phyloP scores from a whole-genome alignment of 2,113 vertebrate genomes.

The Seriola dumerili region DNA sequence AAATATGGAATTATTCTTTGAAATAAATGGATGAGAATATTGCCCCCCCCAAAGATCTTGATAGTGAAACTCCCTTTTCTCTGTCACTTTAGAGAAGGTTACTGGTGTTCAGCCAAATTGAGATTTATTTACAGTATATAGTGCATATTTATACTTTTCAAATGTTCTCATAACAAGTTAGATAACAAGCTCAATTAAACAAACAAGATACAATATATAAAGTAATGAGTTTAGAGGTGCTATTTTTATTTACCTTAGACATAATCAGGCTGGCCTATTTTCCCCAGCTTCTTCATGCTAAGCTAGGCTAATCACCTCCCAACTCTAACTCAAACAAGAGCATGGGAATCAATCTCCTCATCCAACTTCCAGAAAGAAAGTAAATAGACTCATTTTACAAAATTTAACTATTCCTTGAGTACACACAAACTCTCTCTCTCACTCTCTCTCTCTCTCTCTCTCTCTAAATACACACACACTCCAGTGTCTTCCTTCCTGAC shows the following conservation, averaged over 20 bases:
- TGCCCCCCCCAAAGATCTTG: neutral
- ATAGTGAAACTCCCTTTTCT: neutral
- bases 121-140: no score
- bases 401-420: neutral
- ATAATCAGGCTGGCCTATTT: no score
- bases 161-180: no score
- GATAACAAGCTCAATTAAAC: no score
- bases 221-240: no score
- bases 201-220: no score
- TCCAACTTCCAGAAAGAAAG: neutral
- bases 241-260: no score
- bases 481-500: neutral
- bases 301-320: no score
- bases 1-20: neutral
- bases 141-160: no score
- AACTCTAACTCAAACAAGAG: neutral
- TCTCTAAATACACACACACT: slow-evolving; percentile 1
- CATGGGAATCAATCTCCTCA: neutral
- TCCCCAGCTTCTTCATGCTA: no score
- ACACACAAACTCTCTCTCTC: neutral
- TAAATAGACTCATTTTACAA: neutral
- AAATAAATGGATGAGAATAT: no score
- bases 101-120: neutral
- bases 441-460: no score
- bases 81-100: neutral